These are phyloP conservation scores for Sebastes ruberrimus DNA, from an alignment of 2,797 vertebrate genomes.

Conservation along the genomic window DNA sequence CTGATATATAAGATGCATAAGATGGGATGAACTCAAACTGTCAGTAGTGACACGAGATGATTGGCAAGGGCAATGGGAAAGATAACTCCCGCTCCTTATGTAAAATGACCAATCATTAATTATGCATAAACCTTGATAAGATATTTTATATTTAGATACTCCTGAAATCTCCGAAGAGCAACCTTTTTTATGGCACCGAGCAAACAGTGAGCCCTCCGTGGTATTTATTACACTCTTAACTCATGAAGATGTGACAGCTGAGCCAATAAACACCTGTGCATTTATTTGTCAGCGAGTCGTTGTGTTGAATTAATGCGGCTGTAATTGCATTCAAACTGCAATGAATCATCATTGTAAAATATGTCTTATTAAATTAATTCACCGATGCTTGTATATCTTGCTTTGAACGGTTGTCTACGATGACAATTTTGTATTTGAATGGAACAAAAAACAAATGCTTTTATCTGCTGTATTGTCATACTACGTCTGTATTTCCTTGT, in stretches of 20 bases:
- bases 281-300: not conserved
- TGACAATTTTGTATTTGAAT: not conserved
- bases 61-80: slow-evolving; percentile 63
- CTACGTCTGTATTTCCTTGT: not conserved
- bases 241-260: not conserved
- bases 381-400: not conserved
- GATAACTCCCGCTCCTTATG: slow-evolving; percentile 56
- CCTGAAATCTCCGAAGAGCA: slow-evolving; percentile 41
- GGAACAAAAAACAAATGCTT: not conserved
- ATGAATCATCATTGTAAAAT: not conserved
- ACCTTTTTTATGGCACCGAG: slow-evolving; percentile 45
- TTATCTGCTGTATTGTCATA: not conserved
- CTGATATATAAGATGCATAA: not conserved
- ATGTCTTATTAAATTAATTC: not conserved
- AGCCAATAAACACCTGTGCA: not conserved
- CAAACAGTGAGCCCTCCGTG: slow-evolving; percentile 25
- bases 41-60: slow-evolving; percentile 49
- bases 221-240: slow-evolving; percentile 31
- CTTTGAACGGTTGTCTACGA: not conserved
- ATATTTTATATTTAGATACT: slow-evolving; percentile 64
- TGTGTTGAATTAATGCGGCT: slow-evolving; percentile 5
- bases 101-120: slow-evolving; percentile 74
- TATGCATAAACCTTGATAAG: slow-evolving; percentile 73
- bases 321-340: not conserved
- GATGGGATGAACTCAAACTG: not conserved